phyloP scores from a whole-genome alignment of 2,888 invertebrate genomes.

The Ennomos erosarius region DNA sequence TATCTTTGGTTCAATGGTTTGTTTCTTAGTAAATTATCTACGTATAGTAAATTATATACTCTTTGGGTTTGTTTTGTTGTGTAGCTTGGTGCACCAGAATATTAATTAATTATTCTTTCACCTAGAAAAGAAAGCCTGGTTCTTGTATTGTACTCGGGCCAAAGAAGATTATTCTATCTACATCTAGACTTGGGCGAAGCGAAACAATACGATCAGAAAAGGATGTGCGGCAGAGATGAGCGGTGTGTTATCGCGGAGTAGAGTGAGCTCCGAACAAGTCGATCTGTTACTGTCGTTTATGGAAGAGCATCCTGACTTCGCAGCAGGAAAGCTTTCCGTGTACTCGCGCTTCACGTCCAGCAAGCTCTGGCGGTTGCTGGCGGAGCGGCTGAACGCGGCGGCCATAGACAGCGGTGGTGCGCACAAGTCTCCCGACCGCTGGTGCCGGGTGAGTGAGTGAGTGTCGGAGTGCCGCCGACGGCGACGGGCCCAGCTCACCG shows the following conservation, averaged over 20 bases:
- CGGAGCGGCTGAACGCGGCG: constrained; percentile 77
- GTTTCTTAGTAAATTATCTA: too few species aligned
- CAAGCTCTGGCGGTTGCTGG: constrained; percentile 75
- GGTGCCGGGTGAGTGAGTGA: constrained; percentile 69
- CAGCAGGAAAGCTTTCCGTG: constrained; percentile 75
- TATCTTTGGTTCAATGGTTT: too few species aligned
- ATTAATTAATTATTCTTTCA: too few species aligned
- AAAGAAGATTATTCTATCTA: too few species aligned
- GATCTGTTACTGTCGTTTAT: constrained; percentile 76
- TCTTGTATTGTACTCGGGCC: too few species aligned
- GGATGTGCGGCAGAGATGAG: constrained; percentile 60
- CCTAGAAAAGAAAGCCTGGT: too few species aligned
- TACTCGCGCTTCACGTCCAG: constrained; percentile 78
- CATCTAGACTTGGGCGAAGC: too few species aligned
- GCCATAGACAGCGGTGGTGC: constrained; percentile 72
- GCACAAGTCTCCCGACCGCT: constrained; percentile 77
- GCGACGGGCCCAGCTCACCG: neutral
- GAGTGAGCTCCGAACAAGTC: constrained; percentile 77
- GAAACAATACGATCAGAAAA: constrained; percentile 3
- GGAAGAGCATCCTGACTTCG: constrained; percentile 81
- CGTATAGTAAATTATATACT: too few species aligned
- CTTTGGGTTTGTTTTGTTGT: too few species aligned
- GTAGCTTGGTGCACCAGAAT: too few species aligned
- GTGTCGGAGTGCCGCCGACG: neutral
- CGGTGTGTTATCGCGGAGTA: constrained; percentile 68